Evolutionary conservation across 1,140 invertebrate species (phyloP), one percentile per base, ranked within the genome.

Genomic region (Trichoplusia ni): DNA sequence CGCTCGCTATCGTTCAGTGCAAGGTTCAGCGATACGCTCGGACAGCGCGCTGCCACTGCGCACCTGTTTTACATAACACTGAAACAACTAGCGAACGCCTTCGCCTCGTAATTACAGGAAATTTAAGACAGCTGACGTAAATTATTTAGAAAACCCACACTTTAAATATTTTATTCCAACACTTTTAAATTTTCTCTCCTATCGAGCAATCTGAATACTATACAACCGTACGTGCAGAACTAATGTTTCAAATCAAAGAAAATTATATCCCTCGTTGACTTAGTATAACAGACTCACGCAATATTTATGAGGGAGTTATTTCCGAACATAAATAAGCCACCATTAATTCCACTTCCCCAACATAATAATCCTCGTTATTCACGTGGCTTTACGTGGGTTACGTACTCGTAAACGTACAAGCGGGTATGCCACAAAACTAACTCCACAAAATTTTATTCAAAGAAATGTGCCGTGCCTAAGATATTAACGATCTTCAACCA

Each of bases 401-500:
- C n/a, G n/a, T n/a, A n/a, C n/a, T n/a, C 46, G 29, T 49, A 29
- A 49, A 49, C 23, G 23, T 27, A 18, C 4, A 33, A 5, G n/a
- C 31, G 11, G 18, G 21, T n/a, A 27, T 40, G 13, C 19, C 33
- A 21, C 21, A 16, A 16, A 56, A 56, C 51, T 56, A 56, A 56
- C 51, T 40, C 21, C 16, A 37, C 33, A n/a, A 38, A 56, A 56
- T 56, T 56, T 56, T 40, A 56, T 56, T 40, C 33, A 56, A 56
- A 56, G 51, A 56, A 40, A 40, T n/a, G n/a, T n/a, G 33, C 51
- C 51, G 35, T 56, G 33, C 51, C 33, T 23, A 33, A 56, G 51
- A 40, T 56, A 56, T 56, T 56, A 56, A 56, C 51, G 51, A 38
- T 38, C 51, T 40, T 40, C 33, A 37, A 27, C 33, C 51, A 56